Evolutionary conservation across 2,113 vertebrate genomes (phyloP).

Genomic region (Aepyceros melampus): DNA sequence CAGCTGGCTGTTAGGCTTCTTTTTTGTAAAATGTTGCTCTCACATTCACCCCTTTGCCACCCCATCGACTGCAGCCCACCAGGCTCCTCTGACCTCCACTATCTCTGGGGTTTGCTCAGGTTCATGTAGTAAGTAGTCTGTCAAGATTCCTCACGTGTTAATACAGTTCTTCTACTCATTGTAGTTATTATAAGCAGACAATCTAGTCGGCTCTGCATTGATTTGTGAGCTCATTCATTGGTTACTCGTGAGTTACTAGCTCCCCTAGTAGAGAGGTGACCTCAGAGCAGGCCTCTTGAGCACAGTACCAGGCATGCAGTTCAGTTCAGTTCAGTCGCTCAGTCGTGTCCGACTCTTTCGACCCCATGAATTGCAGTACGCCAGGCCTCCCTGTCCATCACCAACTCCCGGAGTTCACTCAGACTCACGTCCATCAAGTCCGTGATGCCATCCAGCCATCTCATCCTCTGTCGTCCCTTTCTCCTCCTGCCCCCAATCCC

Average conservation of each 20-base stretch:
- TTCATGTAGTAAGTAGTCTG: not conserved
- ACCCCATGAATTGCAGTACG: too few species aligned
- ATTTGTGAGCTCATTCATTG: not conserved
- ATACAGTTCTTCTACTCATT: not conserved
- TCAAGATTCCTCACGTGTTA: not conserved
- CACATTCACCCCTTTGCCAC: not conserved
- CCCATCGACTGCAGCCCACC: not conserved
- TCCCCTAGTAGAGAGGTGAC: not conserved
- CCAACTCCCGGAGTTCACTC: too few species aligned
- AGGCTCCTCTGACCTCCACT: not conserved
- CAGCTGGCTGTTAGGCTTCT: not conserved
- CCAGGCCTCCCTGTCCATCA: too few species aligned
- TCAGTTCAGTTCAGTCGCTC: too few species aligned
- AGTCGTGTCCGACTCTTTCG: too few species aligned
- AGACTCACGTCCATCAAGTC: too few species aligned
- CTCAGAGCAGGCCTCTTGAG: not conserved
- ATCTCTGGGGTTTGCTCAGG: not conserved
- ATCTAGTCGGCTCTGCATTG: not conserved
- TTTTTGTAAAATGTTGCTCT: not conserved
- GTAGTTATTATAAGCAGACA: too few species aligned
- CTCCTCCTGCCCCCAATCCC: too few species aligned
- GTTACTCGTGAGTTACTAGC: not conserved
- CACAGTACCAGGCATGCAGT: too few species aligned
- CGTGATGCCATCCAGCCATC: too few species aligned
- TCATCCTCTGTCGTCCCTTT: too few species aligned